phyloP scores from a whole-genome alignment of 2,888 invertebrate genomes.

The Pyrgus malvae region DNA sequence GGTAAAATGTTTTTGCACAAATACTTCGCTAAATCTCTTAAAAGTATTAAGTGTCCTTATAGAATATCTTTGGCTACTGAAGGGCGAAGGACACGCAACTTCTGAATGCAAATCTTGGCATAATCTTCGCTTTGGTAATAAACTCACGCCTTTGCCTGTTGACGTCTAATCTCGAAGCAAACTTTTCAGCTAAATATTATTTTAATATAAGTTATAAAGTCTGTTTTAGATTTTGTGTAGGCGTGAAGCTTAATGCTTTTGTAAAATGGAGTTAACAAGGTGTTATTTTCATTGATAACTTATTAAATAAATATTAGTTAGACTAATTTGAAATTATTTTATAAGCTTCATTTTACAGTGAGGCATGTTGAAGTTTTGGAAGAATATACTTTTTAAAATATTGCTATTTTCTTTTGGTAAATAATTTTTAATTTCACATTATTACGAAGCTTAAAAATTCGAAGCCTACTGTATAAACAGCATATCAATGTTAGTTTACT shows the following conservation, averaged over 20 bases:
- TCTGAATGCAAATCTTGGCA: conserved; percentile 22
- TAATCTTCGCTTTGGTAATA: conserved; percentile 26
- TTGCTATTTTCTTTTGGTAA: too few species aligned
- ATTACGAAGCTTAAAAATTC: too few species aligned
- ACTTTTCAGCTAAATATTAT: conserved; percentile 18
- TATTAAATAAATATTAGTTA: too few species aligned
- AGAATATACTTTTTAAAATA: too few species aligned
- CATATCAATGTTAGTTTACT: too few species aligned
- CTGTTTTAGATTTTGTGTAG: conserved; percentile 4
- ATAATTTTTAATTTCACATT: too few species aligned
- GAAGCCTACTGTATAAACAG: too few species aligned
- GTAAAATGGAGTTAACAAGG: not conserved
- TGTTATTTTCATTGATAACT: not conserved
- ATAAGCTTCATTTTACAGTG: too few species aligned
- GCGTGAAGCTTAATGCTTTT: not conserved
- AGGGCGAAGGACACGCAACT: conserved; percentile 16
- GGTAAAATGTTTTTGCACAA: not conserved
- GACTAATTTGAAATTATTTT: too few species aligned
- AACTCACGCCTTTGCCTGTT: conserved; percentile 23
- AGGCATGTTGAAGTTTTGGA: too few species aligned
- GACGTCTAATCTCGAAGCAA: conserved; percentile 19
- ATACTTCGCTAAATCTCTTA: conserved; percentile 7
- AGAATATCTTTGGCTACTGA: conserved; percentile 17
- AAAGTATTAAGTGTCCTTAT: conserved; percentile 18
- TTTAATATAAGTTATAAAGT: conserved; percentile 14